Base-by-base conservation (phyloP, 37 sponge, comb jelly and placozoan species). In the Corticium candelabrum region DNA sequence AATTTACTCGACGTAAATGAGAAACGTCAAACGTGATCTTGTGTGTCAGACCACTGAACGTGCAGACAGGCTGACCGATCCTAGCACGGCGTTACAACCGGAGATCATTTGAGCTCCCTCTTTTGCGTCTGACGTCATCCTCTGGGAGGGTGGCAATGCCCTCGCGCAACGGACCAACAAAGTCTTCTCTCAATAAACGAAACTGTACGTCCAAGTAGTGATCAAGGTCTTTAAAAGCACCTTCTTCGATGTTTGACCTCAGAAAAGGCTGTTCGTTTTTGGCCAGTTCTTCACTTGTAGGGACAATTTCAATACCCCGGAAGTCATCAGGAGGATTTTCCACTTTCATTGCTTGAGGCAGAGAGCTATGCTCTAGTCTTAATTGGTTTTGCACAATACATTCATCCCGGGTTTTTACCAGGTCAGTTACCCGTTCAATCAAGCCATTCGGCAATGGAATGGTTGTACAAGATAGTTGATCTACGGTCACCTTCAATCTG, bases 131-230 rank as follows among this genome's bases (percentile, higher is more conserved):
- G 3, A 35, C 35, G 39, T 78, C 34, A 35, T 56, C 30, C 0
- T 76, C 69, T 0, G 68, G 68, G 34, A 77, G 83, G 38, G 78
- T 82, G 29, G 41, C 27, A 21, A 93, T 82, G 34, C 90, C 91
- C 37, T 79, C 67, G 41, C 94, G 84, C 3, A 94, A 77, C 39
- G 94, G 91, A 1, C 37, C 69, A 27, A 94, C 62, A 75, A 94
- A 90, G 41, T 94, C 94, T 79, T 94, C 94, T 27, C 94, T 77
- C 0, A 94, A 69, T 0, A 93, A 84, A 67, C 91, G 80, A 70
- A 85, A 93, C 67, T 93, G 94, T 0, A 87, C 78, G 62, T 90
- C 86, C 15, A 90, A 74, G 73, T 90, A 94, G 37, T 90, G 86
- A 5, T 88, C 74, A 84, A 88, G 87, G 73, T 85, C 75, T 0